Base-by-base conservation (phyloP, 2,113 vertebrate species). In the Ellobius talpinus region DNA sequence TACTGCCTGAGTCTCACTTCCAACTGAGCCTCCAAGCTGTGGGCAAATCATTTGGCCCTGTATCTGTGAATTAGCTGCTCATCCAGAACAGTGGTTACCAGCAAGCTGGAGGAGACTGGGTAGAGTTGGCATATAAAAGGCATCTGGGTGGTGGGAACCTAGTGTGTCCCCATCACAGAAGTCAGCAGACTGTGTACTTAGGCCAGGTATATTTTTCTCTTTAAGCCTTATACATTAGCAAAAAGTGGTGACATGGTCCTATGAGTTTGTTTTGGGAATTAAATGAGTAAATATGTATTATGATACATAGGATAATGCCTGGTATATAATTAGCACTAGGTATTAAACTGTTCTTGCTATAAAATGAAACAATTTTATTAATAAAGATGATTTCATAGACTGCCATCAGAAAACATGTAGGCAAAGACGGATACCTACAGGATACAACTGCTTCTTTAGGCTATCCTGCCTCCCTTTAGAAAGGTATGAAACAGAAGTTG, bases 331-430 rank as follows among this genome's bases (percentile, higher is more conserved):
- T 76, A 86, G 87, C 58, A 92, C 1, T 36, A 58, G n/a, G 8
- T 81, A 61, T 81, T 58, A 81, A 61, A 65, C 36, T 70, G 82
- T 50, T 68, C 42, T 65, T 47, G 85, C 70, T 81, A 96, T 39
- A 90, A 87, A 94, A 29, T 24, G 52, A 7, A 93, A 74, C 17
- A 77, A 66, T 89, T 87, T 87, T 58, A 33, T 33, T 65, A 94
- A 76, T 31, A 87, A 87, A 95, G 86, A 78, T n/a, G 29, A 94
- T 89, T 91, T 65, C 23, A 91, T 50, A 55, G 66, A 68, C 26
- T 31, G 70, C 11, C 55, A n/a, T 81, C 13, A 89, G 81, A 79
- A 95, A 87, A 90, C 47, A 10, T 61, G 16, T 58, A 58, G 88
- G 82, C 52, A 87, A 89, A 88, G 68, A 42, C 2, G 36, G 66